phyloP scores from a whole-genome alignment of 2,888 invertebrate genomes.

The Nephrotoma appendiculata region DNA sequence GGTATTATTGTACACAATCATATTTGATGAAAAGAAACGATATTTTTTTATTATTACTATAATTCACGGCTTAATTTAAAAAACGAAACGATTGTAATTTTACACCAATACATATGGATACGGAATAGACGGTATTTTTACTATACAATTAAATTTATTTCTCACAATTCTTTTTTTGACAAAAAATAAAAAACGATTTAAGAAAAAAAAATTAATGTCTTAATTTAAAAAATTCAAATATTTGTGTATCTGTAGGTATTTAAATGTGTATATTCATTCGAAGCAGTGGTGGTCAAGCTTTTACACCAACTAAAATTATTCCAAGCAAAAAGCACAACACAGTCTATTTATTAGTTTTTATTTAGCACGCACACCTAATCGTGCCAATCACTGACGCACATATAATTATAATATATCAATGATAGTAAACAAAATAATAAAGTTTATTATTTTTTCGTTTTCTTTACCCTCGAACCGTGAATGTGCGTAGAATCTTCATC shows the following conservation, averaged over 20 bases:
- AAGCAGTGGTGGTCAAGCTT: neutral
- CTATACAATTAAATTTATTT: neutral
- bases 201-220: neutral
- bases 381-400: neutral
- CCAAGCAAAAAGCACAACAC: neutral
- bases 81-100: neutral
- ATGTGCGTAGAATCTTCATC: neutral
- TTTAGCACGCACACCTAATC: neutral
- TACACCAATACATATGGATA: neutral
- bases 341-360: neutral
- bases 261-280: neutral
- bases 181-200: neutral
- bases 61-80: neutral
- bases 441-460: neutral
- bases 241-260: neutral
- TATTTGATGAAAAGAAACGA: neutral
- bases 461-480: neutral
- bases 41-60: neutral
- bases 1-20: neutral
- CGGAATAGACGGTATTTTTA: neutral
- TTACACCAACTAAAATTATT: neutral
- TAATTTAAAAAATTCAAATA: neutral
- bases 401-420: neutral
- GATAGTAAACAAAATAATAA: neutral
- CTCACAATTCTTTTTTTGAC: neutral